Conservation (phyloP, 2,113 vertebrate species). For the Columba janthina region DNA sequence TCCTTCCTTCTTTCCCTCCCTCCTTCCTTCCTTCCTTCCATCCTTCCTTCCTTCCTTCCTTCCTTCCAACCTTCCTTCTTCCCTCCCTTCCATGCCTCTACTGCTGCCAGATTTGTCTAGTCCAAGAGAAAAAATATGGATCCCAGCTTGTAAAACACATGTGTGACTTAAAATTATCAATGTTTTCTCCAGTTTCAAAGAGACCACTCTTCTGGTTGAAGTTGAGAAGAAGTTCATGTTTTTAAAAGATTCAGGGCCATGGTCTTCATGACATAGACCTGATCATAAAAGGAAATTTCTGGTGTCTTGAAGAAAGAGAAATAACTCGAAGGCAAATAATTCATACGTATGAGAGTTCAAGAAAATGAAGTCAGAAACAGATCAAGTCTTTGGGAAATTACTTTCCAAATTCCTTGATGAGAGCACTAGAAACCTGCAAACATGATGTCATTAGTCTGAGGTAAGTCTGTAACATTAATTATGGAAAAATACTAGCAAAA, state of each 20-base stretch:
- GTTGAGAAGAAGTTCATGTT: neutral
- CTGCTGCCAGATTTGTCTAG: neutral
- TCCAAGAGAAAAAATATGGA: neutral
- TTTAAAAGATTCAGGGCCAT: neutral
- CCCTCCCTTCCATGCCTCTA: neutral
- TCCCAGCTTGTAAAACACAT: neutral
- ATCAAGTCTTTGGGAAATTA: constrained; percentile 12
- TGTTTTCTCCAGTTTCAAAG: neutral
- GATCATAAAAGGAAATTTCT: neutral
- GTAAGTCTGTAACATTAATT: constrained; percentile 33
- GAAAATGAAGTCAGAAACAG: constrained; percentile 11
- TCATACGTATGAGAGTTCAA: neutral
- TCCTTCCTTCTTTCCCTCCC: neutral
- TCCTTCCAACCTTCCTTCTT: too few species aligned
- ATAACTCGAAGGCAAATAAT: neutral
- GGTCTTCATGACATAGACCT: neutral
- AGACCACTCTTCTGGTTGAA: neutral
- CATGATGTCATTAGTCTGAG: constrained; percentile 28
- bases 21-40: too few species aligned
- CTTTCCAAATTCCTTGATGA: constrained; percentile 18
- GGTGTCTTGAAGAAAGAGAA: neutral
- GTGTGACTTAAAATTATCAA: neutral
- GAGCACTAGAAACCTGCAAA: constrained; percentile 28
- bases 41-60: too few species aligned
- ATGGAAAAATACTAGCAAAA: constrained; percentile 36